Evolutionary conservation across 2,888 invertebrate species (phyloP).

Genomic region (Leptinotarsa peninsularis): DNA sequence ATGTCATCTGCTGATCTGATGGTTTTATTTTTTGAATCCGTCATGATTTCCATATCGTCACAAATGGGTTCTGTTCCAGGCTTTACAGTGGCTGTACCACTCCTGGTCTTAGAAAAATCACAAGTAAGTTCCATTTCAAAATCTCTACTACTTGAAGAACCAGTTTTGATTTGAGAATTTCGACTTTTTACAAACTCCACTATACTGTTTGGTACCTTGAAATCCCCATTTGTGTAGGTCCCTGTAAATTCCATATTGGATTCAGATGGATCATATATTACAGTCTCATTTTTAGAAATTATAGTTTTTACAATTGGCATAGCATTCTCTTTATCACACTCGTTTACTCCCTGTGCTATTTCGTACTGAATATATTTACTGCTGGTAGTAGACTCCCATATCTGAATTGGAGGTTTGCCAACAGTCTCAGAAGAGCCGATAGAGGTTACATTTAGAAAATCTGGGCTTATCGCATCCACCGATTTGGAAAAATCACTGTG

Average conservation of each 20-base stretch:
- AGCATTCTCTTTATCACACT: constrained; percentile 34
- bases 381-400: constrained; percentile 21
- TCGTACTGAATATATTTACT: constrained; percentile 22
- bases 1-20: constrained; percentile 4
- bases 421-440: constrained; percentile 8
- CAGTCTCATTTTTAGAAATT: constrained; percentile 25
- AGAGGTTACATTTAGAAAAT: constrained; percentile 28
- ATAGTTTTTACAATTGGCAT: constrained; percentile 8
- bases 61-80: not conserved
- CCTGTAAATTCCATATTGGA: constrained; percentile 37
- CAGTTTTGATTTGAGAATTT: not conserved
- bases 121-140: constrained; percentile 39
- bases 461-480: constrained; percentile 28
- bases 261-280: constrained; percentile 18
- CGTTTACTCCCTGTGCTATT: constrained; percentile 22
- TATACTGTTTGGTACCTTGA: constrained; percentile 7
- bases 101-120: constrained; percentile 7
- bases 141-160: not conserved
- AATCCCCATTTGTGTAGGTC: not conserved
- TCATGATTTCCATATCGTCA: not conserved
- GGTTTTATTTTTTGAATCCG: not conserved
- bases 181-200: constrained; percentile 13
- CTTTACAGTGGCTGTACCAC: not conserved
- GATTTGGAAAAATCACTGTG: constrained; percentile 49
- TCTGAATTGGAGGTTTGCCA: not conserved